These are phyloP conservation scores for Setipinna tenuifilis DNA, from an alignment of 2,797 vertebrate species.

Conservation along the genomic window DNA sequence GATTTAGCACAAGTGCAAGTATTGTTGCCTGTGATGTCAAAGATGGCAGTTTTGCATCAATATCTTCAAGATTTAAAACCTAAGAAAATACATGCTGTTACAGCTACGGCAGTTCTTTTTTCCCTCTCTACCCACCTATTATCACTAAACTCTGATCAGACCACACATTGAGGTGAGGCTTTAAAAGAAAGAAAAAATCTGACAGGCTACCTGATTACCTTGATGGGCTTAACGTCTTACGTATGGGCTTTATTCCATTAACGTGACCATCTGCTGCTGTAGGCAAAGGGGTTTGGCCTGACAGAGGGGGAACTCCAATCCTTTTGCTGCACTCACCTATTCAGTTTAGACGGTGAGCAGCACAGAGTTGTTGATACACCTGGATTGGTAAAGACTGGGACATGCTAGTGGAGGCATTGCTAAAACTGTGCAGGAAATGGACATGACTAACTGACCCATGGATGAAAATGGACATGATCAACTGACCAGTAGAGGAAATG, in stretches of 20 bases:
- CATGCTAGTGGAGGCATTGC: neutral
- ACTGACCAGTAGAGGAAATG: neutral
- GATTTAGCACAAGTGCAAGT: neutral
- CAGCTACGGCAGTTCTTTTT: neutral
- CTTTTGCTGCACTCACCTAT: conserved; percentile 70
- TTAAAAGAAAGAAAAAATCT: conserved; percentile 58
- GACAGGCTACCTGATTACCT: conserved; percentile 77
- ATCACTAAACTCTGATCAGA: conserved; percentile 9
- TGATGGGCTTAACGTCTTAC: conserved; percentile 89
- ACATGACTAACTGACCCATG: neutral
- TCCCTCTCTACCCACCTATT: neutral
- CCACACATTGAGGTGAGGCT: neutral
- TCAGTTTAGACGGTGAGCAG: conserved; percentile 18
- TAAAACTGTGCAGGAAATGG: neutral
- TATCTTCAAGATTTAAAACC: neutral
- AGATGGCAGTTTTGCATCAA: neutral
- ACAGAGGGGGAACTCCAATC: conserved; percentile 63
- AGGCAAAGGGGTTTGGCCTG: conserved; percentile 52
- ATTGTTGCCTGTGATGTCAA: neutral
- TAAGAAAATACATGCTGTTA: neutral
- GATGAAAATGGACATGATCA: neutral
- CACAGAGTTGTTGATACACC: neutral
- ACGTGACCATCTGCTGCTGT: conserved; percentile 80
- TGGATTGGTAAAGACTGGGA: neutral
- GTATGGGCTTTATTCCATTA: conserved; percentile 59